Percentiles rank a stretch among this genome's conserved stretches.
Evolutionary conservation across 1,140 invertebrate genomes (phyloP).

Genomic region (Mylabris phalerata): DNA sequence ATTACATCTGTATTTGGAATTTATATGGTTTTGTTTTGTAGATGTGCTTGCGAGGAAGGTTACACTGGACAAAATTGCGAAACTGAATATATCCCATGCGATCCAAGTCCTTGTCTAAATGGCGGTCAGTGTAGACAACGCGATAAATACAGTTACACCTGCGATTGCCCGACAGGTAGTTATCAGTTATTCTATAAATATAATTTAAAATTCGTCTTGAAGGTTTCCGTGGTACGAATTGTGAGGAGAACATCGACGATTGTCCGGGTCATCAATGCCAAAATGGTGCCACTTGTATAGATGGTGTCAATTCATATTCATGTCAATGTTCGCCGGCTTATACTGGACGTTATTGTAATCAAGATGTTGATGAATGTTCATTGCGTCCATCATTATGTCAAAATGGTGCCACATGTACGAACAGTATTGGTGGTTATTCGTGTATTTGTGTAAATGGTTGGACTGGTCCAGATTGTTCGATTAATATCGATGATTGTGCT

Average conservation of each 20-base stretch:
- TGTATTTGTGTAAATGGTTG: constrained; percentile 97
- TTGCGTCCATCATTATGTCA: constrained; percentile 77
- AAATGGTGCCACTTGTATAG: constrained; percentile 84
- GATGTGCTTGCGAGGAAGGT: constrained; percentile 81
- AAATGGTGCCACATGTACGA: constrained; percentile 92
- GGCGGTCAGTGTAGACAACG: constrained; percentile 73
- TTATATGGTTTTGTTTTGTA: constrained; percentile 45
- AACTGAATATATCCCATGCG: constrained; percentile 81
- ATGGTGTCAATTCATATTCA: constrained; percentile 79
- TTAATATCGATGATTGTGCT: constrained; percentile 91
- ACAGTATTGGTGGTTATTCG: constrained; percentile 80
- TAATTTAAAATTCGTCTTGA: constrained; percentile 14
- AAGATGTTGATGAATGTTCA: constrained; percentile 75
- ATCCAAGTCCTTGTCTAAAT: constrained; percentile 84
- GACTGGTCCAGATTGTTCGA: constrained; percentile 83
- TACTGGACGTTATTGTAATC: constrained; percentile 75
- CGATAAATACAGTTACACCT: constrained; percentile 73
- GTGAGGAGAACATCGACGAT: constrained; percentile 87
- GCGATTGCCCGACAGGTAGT: constrained; percentile 81
- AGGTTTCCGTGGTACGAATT: constrained; percentile 82
- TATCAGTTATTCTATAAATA: constrained; percentile 14
- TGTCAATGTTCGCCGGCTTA: constrained; percentile 84
- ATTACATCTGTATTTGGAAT: neutral
- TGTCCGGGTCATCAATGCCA: constrained; percentile 83
- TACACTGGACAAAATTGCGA: constrained; percentile 89